Evolutionary conservation across 2,888 invertebrate species (phyloP), one percentile per base, ranked within the genome.

Genomic region (Sthenelais limicola): DNA sequence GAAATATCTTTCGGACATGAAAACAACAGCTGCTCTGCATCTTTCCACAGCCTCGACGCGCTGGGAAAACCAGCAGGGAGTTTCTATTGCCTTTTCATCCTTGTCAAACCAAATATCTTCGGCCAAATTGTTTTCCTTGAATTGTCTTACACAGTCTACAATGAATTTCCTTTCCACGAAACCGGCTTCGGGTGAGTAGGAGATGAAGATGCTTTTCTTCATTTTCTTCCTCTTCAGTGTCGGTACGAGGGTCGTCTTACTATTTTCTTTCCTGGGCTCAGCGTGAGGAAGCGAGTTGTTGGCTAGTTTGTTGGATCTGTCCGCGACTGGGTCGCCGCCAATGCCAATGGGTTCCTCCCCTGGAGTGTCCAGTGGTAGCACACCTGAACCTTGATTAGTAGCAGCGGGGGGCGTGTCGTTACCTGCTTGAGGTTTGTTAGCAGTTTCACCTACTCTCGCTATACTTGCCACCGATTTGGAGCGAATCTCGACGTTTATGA

Each of bases 91-190:
- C 43, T 81, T 81, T 74, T 87, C 86, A 76, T 86, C 86, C 73
- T 84, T 85, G 73, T 87, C 87, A 78, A 86, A 86, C 86, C 86
- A 86, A 38, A 87, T 82, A 74, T 86, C 86, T 58, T 86, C 86
- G 9, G 85, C 83, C 26, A 86, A 75, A 68, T 85, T 85, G 73
- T 86, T 86, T 73, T 86, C 85, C 69, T 86, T 87, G 35, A 87
- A 75, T 70, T 87, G 86, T 51, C 80, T 77, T 7, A 85, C 83
- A 30, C 82, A 80, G 76, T 86, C 86, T 2, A 83, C 83, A 9
- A 87, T 84, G 79, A 87, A 85, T 68, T 81, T 82, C 43, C 84
- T 78, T 75, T 87, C 87, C 32, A 80, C 24, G 76, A 84, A 87
- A 5, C 84, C 85, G 12, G 86, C 85, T 79, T 86, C 87, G 0